Conservation (phyloP, 2,888 invertebrate genomes). For the Dolichopus griseipennis region DNA sequence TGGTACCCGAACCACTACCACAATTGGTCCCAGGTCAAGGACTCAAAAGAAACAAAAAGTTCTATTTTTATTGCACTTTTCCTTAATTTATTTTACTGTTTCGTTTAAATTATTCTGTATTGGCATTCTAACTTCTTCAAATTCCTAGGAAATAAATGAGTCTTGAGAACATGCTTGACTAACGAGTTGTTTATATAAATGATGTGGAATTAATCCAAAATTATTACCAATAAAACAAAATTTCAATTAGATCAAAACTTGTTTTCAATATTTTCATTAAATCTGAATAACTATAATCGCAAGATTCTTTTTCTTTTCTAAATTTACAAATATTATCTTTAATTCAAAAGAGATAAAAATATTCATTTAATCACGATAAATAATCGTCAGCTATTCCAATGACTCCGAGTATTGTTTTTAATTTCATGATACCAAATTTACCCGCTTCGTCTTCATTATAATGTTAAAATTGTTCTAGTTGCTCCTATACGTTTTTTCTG, state of each 20-base stretch:
- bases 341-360: background rate
- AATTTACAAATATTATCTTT: constrained; percentile 26
- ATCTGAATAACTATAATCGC: constrained; percentile 29
- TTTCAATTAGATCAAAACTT: constrained; percentile 32
- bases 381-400: background rate
- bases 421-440: background rate
- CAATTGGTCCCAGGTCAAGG: too few species aligned
- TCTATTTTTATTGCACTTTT: too few species aligned
- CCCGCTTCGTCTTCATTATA: constrained; percentile 43
- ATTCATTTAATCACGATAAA: background rate
- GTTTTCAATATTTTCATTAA: constrained; percentile 34
- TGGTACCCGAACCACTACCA: too few species aligned
- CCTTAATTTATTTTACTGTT: background rate
- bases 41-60: too few species aligned
- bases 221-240: constrained; percentile 36
- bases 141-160: background rate
- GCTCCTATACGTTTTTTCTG: background rate
- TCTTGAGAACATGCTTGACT: constrained; percentile 11
- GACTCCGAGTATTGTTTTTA: background rate
- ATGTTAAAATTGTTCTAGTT: background rate
- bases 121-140: background rate
- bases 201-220: constrained; percentile 23
- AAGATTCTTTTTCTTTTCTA: constrained; percentile 18
- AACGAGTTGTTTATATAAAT: constrained; percentile 15
- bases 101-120: too few species aligned